Evolutionary conservation across 2,888 invertebrate species (phyloP).

Genomic region (Emmelina monodactyla): DNA sequence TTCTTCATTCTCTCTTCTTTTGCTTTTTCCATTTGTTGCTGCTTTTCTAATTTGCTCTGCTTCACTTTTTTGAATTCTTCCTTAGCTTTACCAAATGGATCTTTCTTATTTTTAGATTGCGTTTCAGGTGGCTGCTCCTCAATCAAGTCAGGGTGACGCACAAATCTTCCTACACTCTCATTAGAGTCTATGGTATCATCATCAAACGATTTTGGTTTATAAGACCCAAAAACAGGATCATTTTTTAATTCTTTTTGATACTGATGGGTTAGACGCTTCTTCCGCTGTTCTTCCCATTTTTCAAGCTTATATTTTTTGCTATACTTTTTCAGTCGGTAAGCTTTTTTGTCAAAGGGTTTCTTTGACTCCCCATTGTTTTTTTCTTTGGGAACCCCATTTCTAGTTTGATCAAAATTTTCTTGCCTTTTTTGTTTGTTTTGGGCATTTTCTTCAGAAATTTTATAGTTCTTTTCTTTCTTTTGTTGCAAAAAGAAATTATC

Average conservation of each 20-base stretch:
- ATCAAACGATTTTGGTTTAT: conserved; percentile 60
- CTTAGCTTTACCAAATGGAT: conserved; percentile 60
- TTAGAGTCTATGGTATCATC: conserved; percentile 37
- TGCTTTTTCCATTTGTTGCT: conserved; percentile 48
- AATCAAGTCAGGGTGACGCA: conserved; percentile 47
- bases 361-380: conserved; percentile 26
- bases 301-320: conserved; percentile 74
- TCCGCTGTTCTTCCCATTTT: conserved; percentile 72
- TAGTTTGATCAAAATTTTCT: conserved; percentile 32
- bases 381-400: conserved; percentile 17
- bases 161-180: conserved; percentile 35
- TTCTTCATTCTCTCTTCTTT: conserved; percentile 70
- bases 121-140: conserved; percentile 22
- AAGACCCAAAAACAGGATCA: conserved; percentile 42
- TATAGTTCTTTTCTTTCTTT: conserved; percentile 23
- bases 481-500: conserved; percentile 39
- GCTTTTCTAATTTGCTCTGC: conserved; percentile 60
- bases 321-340: conserved; percentile 72
- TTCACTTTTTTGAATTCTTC: conserved; percentile 60
- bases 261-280: conserved; percentile 60
- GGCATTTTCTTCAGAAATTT: conserved; percentile 14
- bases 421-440: conserved; percentile 24
- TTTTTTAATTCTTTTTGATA: conserved; percentile 66
- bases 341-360: conserved; percentile 73
- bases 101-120: conserved; percentile 23